phyloP scores from a whole-genome alignment of 2,113 vertebrate genomes.

The Myrmecophaga tridactyla region DNA sequence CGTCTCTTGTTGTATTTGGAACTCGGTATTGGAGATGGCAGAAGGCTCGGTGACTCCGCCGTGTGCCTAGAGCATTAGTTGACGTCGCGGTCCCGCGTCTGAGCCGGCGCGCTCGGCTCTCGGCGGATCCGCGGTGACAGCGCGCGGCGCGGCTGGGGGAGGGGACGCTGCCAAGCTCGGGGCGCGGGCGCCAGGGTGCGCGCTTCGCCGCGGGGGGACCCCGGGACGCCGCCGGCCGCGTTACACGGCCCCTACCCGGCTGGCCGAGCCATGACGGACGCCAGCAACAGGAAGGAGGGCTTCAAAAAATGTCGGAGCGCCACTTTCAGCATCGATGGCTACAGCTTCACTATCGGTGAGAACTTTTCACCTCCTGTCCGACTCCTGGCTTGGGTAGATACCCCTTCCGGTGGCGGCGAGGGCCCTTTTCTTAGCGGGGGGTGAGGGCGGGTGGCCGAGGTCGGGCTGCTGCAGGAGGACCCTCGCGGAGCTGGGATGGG shows the following conservation, averaged over 20 bases:
- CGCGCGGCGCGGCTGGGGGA: not conserved
- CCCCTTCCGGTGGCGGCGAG: not conserved
- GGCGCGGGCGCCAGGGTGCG: not conserved
- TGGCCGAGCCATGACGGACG: conserved; percentile 90
- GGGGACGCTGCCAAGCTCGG: not conserved
- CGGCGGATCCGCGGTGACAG: not conserved
- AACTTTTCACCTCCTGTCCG: conserved; percentile 37
- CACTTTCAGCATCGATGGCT: conserved; percentile 97
- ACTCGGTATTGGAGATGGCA: not conserved
- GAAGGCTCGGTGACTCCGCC: not conserved
- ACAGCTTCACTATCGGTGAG: conserved; percentile 97
- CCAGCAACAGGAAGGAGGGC: conserved; percentile 90
- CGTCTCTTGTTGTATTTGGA: not conserved
- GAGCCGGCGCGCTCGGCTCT: not conserved
- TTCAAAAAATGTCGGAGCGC: conserved; percentile 96
- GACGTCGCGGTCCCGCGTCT: not conserved
- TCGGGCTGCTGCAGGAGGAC: not conserved
- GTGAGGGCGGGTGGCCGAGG: not conserved
- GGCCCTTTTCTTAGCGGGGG: not conserved
- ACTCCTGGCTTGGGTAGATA: not conserved
- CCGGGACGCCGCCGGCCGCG: not conserved
- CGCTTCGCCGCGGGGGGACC: not conserved
- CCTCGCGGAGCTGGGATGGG: not conserved
- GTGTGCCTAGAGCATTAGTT: not conserved
- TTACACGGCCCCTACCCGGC: no score